Percentiles rank a stretch among this genome's conserved stretches.
Conservation (phyloP, 2,113 vertebrate genomes). For the Dasyurus viverrinus region DNA sequence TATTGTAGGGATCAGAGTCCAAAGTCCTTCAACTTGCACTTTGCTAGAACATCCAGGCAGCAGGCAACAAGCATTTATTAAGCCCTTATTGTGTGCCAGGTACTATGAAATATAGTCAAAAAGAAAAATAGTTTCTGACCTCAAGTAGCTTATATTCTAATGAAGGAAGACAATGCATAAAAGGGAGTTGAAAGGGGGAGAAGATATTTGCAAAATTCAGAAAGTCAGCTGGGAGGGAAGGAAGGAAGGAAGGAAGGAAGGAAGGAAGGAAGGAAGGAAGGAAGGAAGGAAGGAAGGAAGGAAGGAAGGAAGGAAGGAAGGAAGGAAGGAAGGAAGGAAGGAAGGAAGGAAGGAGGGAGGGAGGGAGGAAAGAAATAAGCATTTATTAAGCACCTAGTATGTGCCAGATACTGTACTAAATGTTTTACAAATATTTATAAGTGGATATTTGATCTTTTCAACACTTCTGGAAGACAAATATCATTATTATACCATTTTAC, state of each 20-base stretch:
- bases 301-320: too few relatives aligned
- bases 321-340: too few relatives aligned
- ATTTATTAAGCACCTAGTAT: neutral
- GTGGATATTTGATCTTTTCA: neutral
- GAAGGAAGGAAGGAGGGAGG: too few relatives aligned
- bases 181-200: neutral
- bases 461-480: neutral
- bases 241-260: too few relatives aligned
- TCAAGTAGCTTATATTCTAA: neutral
- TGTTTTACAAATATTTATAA: neutral
- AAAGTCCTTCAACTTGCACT: neutral
- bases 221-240: neutral
- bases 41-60: neutral
- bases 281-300: too few relatives aligned
- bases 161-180: neutral
- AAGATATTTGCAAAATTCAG: neutral
- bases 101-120: too few relatives aligned
- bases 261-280: too few relatives aligned
- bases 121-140: neutral
- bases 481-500: neutral
- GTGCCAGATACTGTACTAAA: neutral
- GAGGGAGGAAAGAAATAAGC: neutral
- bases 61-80: neutral
- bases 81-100: neutral
- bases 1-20: too few relatives aligned